A percentile compares a stretch with the other conserved stretches of the same genome.
Evolutionary conservation across 2,113 vertebrate species (phyloP).

Genomic region (Scopus umbretta): DNA sequence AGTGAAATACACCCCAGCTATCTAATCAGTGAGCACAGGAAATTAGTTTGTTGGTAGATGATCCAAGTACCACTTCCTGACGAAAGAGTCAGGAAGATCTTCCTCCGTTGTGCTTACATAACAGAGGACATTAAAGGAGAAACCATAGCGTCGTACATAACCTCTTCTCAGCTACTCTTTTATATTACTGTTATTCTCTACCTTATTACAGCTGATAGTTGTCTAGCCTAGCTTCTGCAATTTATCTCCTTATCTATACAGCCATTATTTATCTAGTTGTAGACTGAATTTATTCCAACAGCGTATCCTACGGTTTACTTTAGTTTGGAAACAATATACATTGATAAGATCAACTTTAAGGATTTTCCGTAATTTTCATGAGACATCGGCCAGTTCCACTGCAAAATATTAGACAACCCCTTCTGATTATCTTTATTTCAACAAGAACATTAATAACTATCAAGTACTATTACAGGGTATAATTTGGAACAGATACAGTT

Average conservation of each 20-base stretch:
- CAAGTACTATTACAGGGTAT: not conserved
- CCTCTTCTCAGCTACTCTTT: not conserved
- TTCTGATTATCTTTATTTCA: not conserved
- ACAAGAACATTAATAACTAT: not conserved
- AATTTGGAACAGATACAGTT: not conserved
- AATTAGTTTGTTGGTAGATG: not conserved
- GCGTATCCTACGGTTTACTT: not conserved
- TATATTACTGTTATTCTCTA: not conserved
- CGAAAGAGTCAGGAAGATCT: not conserved
- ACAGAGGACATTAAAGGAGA: conserved; percentile 40
- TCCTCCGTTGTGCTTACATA: not conserved
- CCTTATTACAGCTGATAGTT: not conserved
- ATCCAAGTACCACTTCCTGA: not conserved
- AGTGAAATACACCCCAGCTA: not conserved
- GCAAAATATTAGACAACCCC: not conserved
- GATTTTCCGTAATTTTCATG: not conserved
- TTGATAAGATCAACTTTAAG: not conserved
- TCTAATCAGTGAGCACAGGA: not conserved
- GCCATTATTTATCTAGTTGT: not conserved
- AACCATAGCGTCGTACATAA: not conserved
- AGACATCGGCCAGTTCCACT: not conserved
- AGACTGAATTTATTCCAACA: not conserved
- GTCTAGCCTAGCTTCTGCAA: not conserved
- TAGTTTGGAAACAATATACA: not conserved
- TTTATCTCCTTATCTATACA: not conserved